Evolutionary conservation across 2,797 vertebrate species (phyloP).

Genomic region (Takifugu rubripes): DNA sequence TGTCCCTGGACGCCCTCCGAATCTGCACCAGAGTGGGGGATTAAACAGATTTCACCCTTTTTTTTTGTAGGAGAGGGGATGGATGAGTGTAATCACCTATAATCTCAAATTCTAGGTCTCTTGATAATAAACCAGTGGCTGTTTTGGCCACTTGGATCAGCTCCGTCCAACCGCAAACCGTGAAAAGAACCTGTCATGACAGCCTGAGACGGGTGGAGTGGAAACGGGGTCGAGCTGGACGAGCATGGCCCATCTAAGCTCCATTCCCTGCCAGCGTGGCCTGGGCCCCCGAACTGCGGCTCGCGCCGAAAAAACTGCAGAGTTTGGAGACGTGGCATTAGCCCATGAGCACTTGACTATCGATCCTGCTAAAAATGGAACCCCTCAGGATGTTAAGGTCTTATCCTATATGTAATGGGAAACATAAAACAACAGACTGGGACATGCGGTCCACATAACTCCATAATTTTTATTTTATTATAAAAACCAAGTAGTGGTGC

Average conservation of each 20-base stretch:
- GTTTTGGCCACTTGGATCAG: constrained; percentile 58
- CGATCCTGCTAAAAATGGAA: constrained; percentile 70
- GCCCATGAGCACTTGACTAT: constrained; percentile 56
- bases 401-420: constrained; percentile 59
- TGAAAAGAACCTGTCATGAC: constrained; percentile 47
- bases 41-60: constrained; percentile 72
- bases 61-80: constrained; percentile 67
- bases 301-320: constrained; percentile 33
- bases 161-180: constrained; percentile 53
- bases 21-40: constrained; percentile 71
- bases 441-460: constrained; percentile 64
- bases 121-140: constrained; percentile 72
- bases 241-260: constrained; percentile 15
- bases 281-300: constrained; percentile 16
- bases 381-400: constrained; percentile 65
- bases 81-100: constrained; percentile 78
- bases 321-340: constrained; percentile 47
- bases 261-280: constrained; percentile 37
- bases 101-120: constrained; percentile 80
- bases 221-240: constrained; percentile 33
- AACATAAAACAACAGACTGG: constrained; percentile 55
- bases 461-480: constrained; percentile 32
- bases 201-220: constrained; percentile 34
- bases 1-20: constrained; percentile 68
- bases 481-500: constrained; percentile 64